A percentile compares a stretch with the other conserved stretches of the same genome.
phyloP scores from a whole-genome alignment of 2,888 invertebrate genomes.

The Amblyjoppa fuscipennis region DNA sequence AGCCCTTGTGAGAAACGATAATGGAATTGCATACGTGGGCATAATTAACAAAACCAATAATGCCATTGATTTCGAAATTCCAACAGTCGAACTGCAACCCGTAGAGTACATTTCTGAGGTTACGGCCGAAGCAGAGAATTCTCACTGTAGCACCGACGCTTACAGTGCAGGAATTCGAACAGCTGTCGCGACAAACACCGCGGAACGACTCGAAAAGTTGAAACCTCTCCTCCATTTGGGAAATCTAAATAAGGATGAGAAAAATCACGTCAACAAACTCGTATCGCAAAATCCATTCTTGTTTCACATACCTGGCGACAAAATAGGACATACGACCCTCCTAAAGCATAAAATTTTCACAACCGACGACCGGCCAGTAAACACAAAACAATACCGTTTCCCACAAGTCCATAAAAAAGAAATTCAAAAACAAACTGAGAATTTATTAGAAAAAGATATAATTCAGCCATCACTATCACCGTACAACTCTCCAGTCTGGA shows the following conservation, averaged over 20 bases:
- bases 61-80: not conserved
- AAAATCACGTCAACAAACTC: conserved; percentile 26
- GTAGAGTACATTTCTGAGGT: not conserved
- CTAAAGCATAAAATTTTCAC: conserved; percentile 20
- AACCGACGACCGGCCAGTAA: too few species aligned
- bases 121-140: not conserved
- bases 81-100: conserved; percentile 3
- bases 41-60: not conserved
- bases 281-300: not conserved
- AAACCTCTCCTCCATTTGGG: conserved; percentile 40
- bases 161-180: conserved; percentile 52
- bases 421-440: too few species aligned
- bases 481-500: too few species aligned
- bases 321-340: conserved; percentile 22
- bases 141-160: conserved; percentile 21
- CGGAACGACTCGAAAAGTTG: conserved; percentile 11
- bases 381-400: too few species aligned
- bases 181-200: not conserved
- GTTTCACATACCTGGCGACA: conserved; percentile 28
- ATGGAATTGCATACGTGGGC: conserved; percentile 1
- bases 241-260: conserved; percentile 32
- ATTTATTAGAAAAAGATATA: too few species aligned
- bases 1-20: conserved; percentile 12
- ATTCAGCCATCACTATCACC: too few species aligned
- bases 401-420: too few species aligned